Percentiles rank a stretch among this genome's conserved stretches.
These are phyloP conservation scores for Zaprionus lachaisei DNA, from an alignment of 1,140 invertebrate species.

Conservation along the genomic window DNA sequence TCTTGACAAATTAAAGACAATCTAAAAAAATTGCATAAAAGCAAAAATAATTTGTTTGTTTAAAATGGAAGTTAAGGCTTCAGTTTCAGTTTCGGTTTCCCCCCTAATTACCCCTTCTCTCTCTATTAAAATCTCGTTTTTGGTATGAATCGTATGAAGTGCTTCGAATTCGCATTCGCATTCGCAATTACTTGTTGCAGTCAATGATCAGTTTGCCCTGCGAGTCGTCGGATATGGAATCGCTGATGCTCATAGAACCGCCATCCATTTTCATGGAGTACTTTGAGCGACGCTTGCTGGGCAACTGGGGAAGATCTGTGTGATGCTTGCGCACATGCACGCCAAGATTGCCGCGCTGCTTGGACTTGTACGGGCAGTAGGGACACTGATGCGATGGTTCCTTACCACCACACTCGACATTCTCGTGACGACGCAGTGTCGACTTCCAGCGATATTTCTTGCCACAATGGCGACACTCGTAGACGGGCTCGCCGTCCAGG, in stretches of 20 bases:
- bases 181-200: slow-evolving; percentile 60
- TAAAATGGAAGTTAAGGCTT: slow-evolving; percentile 32
- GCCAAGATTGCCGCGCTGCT: slow-evolving; percentile 91
- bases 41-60: slow-evolving; percentile 7
- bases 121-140: slow-evolving; percentile 16
- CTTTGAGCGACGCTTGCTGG: slow-evolving; percentile 82
- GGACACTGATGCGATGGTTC: slow-evolving; percentile 92
- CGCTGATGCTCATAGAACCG: slow-evolving; percentile 47
- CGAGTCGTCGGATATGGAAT: slow-evolving; percentile 73
- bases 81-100: slow-evolving; percentile 3
- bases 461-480: slow-evolving; percentile 91
- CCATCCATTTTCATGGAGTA: slow-evolving; percentile 69
- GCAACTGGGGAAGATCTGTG: slow-evolving; percentile 80
- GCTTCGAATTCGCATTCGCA: background rate
- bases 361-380: slow-evolving; percentile 91
- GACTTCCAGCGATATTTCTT: slow-evolving; percentile 93
- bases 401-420: slow-evolving; percentile 93
- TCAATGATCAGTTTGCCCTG: slow-evolving; percentile 79
- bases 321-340: slow-evolving; percentile 92
- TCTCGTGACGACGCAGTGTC: slow-evolving; percentile 92
- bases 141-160: slow-evolving; percentile 56
- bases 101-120: background rate
- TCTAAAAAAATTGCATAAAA: slow-evolving; percentile 13
- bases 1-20: slow-evolving; percentile 25
- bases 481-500: slow-evolving; percentile 88